Conservation (phyloP, 2,113 vertebrate species). For the Colinus virginianus region DNA sequence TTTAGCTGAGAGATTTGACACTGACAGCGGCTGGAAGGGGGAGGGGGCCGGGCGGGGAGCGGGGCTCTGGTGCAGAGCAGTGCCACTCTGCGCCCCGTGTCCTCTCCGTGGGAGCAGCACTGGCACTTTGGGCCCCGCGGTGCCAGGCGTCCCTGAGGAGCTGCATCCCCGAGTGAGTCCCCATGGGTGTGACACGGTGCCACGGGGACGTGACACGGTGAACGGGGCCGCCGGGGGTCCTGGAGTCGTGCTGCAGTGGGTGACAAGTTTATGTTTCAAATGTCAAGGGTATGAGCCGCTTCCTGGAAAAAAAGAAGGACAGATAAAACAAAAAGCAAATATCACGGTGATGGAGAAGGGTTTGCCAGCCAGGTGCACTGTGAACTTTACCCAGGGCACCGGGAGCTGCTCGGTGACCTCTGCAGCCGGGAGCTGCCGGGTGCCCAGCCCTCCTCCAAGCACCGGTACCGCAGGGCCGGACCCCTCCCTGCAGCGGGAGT, state of each 20-base stretch:
- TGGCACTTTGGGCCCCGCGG: accelerated
- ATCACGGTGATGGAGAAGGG: neutral
- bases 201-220: neutral
- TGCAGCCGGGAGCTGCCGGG: accelerated
- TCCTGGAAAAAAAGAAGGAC: conserved; percentile 64
- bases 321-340: conserved; percentile 66
- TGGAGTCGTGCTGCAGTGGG: neutral
- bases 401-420: neutral
- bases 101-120: neutral
- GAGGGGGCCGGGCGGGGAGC: neutral
- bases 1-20: conserved; percentile 38
- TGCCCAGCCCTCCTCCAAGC: neutral
- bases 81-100: neutral
- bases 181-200: neutral
- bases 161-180: neutral
- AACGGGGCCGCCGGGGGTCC: neutral
- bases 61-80: neutral
- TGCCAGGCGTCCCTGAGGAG: neutral
- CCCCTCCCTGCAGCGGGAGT: neutral
- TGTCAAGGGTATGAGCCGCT: conserved; percentile 69
- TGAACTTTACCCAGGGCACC: conserved; percentile 44
- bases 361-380: neutral
- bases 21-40: neutral
- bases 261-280: conserved; percentile 44
- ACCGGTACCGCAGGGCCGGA: neutral